phyloP scores from a whole-genome alignment of 1,140 invertebrate species.

The Sycobia sp. region DNA sequence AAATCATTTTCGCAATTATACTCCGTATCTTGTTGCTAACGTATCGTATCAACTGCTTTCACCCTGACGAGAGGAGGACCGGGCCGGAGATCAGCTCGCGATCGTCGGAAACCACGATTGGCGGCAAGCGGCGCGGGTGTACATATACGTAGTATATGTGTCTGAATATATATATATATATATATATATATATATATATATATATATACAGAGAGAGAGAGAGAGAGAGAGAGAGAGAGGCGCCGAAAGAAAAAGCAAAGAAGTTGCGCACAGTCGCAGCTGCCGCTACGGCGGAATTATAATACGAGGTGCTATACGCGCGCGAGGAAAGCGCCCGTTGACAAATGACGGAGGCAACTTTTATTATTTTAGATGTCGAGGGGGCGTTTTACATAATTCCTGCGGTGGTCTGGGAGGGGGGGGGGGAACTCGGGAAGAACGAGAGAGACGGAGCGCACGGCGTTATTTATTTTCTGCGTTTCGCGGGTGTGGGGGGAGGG shows the following conservation, averaged over 20 bases:
- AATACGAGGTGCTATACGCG: slow-evolving; percentile 30
- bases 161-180: no score
- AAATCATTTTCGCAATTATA: no score
- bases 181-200: no score
- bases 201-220: no score
- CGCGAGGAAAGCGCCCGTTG: slow-evolving; percentile 50
- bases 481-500: slow-evolving; percentile 17
- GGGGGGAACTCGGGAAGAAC: no score
- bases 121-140: no score
- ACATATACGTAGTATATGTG: no score
- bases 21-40: no score
- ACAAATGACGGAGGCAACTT: slow-evolving; percentile 62
- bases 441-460: slow-evolving; percentile 12
- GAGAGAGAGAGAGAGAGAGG: no score
- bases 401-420: slow-evolving; percentile 10
- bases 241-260: no score
- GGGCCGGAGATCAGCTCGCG: slow-evolving; percentile 7
- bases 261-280: slow-evolving; percentile 8
- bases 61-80: background rate
- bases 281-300: slow-evolving; percentile 41
- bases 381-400: slow-evolving; percentile 59
- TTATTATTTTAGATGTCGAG: slow-evolving; percentile 62
- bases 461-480: slow-evolving; percentile 28
- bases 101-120: slow-evolving; percentile 23
- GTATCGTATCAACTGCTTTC: no score